phyloP scores from a whole-genome alignment of 2,113 vertebrate genomes.

The Cynocephalus volans region DNA sequence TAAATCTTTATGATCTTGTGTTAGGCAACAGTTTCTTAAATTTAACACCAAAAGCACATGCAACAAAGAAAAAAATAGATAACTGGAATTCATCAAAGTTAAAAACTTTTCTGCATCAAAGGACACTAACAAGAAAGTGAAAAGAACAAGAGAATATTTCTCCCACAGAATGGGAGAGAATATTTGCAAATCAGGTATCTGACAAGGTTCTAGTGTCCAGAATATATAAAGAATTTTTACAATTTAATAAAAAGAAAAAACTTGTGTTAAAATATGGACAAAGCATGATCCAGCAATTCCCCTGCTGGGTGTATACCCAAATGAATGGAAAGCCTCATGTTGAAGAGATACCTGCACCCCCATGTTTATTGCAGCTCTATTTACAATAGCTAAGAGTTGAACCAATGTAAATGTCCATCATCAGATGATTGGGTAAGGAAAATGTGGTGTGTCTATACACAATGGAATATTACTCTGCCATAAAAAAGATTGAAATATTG shows the following conservation, averaged over 20 bases:
- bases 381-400: too few relatives aligned
- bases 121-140: not conserved
- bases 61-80: not conserved
- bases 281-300: not conserved
- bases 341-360: too few relatives aligned
- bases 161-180: not conserved
- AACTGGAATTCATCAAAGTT: not conserved
- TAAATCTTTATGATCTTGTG: not conserved
- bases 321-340: too few relatives aligned
- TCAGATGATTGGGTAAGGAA: too few relatives aligned
- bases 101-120: not conserved
- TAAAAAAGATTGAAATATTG: too few relatives aligned
- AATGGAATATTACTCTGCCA: too few relatives aligned
- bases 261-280: not conserved
- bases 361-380: too few relatives aligned
- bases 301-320: too few relatives aligned
- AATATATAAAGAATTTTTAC: not conserved
- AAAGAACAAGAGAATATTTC: not conserved
- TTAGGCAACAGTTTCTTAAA: not conserved
- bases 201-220: not conserved
- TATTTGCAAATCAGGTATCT: not conserved
- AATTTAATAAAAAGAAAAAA: not conserved
- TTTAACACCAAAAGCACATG: not conserved
- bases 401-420: too few relatives aligned
- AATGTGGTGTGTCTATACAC: too few relatives aligned